A percentile compares a stretch with the other conserved stretches of the same genome.
Conservation (phyloP, 1,140 invertebrate genomes). For the Drosophila kepulauana region DNA sequence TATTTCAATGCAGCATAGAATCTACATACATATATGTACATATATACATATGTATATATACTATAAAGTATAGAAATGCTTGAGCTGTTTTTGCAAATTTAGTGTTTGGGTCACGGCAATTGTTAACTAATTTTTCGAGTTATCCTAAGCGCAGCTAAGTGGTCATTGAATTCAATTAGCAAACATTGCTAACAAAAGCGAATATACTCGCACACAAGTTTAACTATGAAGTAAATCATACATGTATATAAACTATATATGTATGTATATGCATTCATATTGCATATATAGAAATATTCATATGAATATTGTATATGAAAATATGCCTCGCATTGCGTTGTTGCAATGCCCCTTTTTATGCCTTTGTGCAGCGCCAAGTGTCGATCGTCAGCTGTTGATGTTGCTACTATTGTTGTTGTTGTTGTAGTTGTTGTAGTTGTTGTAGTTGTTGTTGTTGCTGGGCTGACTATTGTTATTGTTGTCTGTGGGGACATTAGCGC, state of each 20-base stretch:
- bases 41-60: no score
- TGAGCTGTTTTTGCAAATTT: not conserved
- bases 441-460: slow-evolving; percentile 36
- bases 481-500: slow-evolving; percentile 66
- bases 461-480: slow-evolving; percentile 24
- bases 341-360: slow-evolving; percentile 21
- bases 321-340: slow-evolving; percentile 21
- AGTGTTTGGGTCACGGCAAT: slow-evolving; percentile 21
- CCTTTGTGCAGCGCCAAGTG: slow-evolving; percentile 5
- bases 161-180: slow-evolving; percentile 40
- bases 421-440: slow-evolving; percentile 3
- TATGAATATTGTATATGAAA: not conserved
- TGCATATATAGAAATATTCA: not conserved
- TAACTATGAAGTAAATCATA: not conserved
- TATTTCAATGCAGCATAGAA: no score
- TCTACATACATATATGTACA: no score
- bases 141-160: slow-evolving; percentile 34
- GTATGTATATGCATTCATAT: no score
- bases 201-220: not conserved
- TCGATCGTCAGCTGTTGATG: slow-evolving; percentile 28
- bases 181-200: slow-evolving; percentile 34
- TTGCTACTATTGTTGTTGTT: slow-evolving; percentile 10
- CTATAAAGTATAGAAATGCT: no score
- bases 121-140: slow-evolving; percentile 30
- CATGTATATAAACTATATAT: not conserved